These are phyloP conservation scores for Falco concolor DNA, from an alignment of 2,797 vertebrate species.

Conservation along the genomic window DNA sequence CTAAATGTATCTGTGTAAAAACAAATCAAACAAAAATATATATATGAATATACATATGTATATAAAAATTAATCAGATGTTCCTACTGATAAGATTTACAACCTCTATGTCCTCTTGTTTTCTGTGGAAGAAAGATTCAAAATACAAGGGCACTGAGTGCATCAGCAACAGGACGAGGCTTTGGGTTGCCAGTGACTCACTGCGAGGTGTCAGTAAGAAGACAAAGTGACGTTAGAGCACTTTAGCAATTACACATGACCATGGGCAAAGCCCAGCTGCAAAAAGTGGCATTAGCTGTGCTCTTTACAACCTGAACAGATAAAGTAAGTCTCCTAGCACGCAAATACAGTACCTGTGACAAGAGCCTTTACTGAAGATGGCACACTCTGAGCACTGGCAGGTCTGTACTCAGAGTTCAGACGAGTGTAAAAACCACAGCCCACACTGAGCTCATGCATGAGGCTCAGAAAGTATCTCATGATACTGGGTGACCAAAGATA, in stretches of 20 bases:
- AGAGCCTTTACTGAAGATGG: not conserved
- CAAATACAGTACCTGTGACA: not conserved
- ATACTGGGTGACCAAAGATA: not conserved
- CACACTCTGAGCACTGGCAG: not conserved
- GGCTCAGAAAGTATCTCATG: not conserved
- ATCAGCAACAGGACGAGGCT: not conserved
- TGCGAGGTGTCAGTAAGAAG: not conserved
- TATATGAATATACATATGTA: not conserved
- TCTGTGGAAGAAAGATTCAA: not conserved
- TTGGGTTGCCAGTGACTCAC: not conserved
- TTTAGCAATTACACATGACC: fast-evolving
- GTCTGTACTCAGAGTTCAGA: not conserved
- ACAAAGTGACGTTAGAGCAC: not conserved
- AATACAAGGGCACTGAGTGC: not conserved
- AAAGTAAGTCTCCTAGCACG: not conserved
- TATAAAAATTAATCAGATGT: not conserved
- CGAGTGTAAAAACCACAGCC: not conserved
- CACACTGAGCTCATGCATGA: not conserved
- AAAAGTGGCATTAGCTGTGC: not conserved
- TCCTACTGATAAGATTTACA: not conserved
- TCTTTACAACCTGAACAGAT: not conserved
- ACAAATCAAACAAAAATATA: not conserved
- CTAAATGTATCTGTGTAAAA: not conserved
- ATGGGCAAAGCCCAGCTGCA: not conserved
- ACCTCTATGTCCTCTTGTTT: not conserved